Conservation (phyloP, 92 coral and sea anemone genomes). For the Bergia puertoricense region DNA sequence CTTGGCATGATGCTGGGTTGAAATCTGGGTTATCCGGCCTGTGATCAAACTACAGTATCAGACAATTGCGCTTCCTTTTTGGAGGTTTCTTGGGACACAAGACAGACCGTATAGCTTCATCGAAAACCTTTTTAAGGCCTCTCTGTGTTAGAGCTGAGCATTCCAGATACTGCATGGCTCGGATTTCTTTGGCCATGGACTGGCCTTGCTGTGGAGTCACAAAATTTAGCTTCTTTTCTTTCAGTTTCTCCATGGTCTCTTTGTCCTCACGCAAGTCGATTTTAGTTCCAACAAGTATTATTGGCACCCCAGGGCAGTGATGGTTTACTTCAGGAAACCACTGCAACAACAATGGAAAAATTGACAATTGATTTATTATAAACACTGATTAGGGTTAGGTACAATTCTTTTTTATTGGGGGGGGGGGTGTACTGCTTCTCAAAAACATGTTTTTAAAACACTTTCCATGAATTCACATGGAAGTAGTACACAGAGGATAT, state of each 20-base stretch:
- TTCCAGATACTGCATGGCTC: conserved; percentile 63
- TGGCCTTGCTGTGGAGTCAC: conserved; percentile 54
- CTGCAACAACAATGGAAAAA: not conserved
- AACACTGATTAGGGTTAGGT: too few relatives aligned
- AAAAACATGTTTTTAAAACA: too few relatives aligned
- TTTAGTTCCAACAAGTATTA: conserved; percentile 67
- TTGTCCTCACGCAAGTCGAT: conserved; percentile 68
- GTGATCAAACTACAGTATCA: conserved; percentile 34
- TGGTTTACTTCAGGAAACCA: conserved; percentile 73
- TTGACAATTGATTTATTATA: too few relatives aligned
- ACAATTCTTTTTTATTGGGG: too few relatives aligned
- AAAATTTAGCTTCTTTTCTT: conserved; percentile 58
- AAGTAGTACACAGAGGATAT: too few relatives aligned
- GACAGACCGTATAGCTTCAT: conserved; percentile 67
- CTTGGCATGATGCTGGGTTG: not conserved
- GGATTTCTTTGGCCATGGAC: conserved; percentile 62
- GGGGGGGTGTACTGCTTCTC: too few relatives aligned
- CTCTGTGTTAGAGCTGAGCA: conserved; percentile 67
- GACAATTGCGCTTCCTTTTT: conserved; percentile 53
- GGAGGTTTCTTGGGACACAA: conserved; percentile 59
- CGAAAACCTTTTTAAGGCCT: conserved; percentile 66
- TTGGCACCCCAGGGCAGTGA: conserved; percentile 68
- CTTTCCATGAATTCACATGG: too few relatives aligned
- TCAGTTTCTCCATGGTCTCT: conserved; percentile 66
- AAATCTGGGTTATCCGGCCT: not conserved